Conservation (phyloP, 2,113 vertebrate genomes). For the Cichladusa arquata region DNA sequence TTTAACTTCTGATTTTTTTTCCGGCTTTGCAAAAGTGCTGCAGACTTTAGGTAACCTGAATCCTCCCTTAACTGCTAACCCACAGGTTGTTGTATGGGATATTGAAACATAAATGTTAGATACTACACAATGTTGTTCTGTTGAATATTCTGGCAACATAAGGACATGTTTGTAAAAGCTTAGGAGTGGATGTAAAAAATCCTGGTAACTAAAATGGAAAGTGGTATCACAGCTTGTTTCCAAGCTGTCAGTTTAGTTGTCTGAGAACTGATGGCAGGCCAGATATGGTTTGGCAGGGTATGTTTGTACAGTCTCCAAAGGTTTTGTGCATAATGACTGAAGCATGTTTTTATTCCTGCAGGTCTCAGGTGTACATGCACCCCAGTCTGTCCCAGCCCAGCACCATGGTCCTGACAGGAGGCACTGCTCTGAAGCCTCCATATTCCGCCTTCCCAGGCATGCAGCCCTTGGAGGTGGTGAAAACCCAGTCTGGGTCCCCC, state of each 20-base stretch:
- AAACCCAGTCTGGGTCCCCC: conserved; percentile 90
- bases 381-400: conserved; percentile 94
- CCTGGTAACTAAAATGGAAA: not conserved
- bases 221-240: not conserved
- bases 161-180: not conserved
- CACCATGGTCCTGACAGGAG: conserved; percentile 94
- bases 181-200: not conserved
- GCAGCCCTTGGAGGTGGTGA: conserved; percentile 96
- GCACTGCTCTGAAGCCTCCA: conserved; percentile 88
- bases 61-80: not conserved
- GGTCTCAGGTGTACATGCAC: conserved; percentile 99
- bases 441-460: conserved; percentile 94
- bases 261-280: not conserved
- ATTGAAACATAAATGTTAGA: not conserved
- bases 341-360: conserved; percentile 10
- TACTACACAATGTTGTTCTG: not conserved
- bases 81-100: not conserved
- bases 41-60: not conserved
- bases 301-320: not conserved
- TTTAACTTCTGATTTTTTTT: not conserved
- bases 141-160: not conserved
- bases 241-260: not conserved
- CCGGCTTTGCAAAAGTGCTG: not conserved
- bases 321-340: not conserved
- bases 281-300: accelerated